phyloP scores from a whole-genome alignment of 35 echinoderm and acorn worm species.

The Eucidaris tribuloides region DNA sequence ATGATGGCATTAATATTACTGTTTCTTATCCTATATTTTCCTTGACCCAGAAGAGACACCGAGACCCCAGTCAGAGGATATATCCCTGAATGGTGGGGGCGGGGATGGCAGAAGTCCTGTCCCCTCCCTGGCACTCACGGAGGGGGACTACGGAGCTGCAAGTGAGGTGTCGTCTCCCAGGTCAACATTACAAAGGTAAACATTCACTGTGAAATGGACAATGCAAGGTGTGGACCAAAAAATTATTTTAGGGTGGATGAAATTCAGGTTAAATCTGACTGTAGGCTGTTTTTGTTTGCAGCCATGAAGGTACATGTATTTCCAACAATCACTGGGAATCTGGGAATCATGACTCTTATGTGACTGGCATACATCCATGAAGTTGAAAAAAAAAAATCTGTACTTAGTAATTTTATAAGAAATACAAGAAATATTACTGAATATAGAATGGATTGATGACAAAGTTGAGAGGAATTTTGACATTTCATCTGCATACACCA shows the following conservation, averaged over 20 bases:
- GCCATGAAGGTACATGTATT: not conserved
- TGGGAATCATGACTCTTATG: not conserved
- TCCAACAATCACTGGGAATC: not conserved
- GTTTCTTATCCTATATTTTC: not conserved
- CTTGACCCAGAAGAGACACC: not conserved
- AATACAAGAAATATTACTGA: too few relatives aligned
- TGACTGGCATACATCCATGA: too few relatives aligned
- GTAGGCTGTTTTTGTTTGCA: not conserved
- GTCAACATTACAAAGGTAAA: constrained; percentile 90
- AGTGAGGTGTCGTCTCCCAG: constrained; percentile 46
- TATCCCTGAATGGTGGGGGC: constrained; percentile 4
- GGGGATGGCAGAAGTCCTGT: constrained; percentile 84
- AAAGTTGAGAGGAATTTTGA: too few relatives aligned
- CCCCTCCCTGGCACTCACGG: constrained; percentile 75
- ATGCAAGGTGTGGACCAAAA: not conserved
- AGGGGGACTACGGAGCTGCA: constrained; percentile 68
- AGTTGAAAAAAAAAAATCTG: too few relatives aligned
- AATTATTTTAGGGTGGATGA: not conserved
- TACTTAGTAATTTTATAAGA: too few relatives aligned
- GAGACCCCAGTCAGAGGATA: not conserved
- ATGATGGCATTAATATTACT: not conserved
- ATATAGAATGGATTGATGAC: too few relatives aligned
- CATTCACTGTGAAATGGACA: not conserved
- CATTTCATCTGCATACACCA: too few relatives aligned
- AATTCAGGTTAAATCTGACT: not conserved